Evolutionary conservation across 2,113 vertebrate genomes (phyloP).

Genomic region (Pomatostomus ruficeps): DNA sequence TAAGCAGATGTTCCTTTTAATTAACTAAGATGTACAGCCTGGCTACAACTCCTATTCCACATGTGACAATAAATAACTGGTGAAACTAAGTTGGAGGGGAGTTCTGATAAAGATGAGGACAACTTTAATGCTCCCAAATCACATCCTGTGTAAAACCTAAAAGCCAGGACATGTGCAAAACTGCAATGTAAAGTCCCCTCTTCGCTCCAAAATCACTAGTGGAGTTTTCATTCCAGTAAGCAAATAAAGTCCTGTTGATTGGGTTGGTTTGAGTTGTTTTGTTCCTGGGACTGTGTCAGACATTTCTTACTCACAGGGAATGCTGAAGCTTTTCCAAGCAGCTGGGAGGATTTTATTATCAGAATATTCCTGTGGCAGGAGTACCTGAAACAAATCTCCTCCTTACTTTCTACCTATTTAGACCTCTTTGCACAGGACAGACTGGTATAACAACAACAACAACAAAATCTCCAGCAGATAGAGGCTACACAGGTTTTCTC

Average conservation of each 20-base stretch:
- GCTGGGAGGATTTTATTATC: not conserved
- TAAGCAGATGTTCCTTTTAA: conserved; percentile 32
- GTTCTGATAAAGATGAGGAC: not conserved
- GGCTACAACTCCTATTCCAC: not conserved
- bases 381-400: not conserved
- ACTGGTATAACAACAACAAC: not conserved
- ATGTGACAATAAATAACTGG: not conserved
- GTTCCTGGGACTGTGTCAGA: not conserved
- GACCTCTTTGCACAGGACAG: not conserved
- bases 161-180: not conserved
- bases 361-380: not conserved
- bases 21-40: not conserved
- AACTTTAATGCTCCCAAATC: not conserved
- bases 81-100: not conserved
- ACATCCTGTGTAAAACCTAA: not conserved
- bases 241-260: not conserved
- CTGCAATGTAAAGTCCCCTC: not conserved
- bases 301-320: not conserved
- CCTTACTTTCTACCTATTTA: not conserved
- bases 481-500: not conserved
- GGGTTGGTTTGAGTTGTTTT: not conserved
- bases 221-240: not conserved
- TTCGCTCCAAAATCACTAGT: not conserved
- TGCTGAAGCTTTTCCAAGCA: not conserved
- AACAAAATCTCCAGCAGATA: not conserved